Conservation (phyloP, 2,797 vertebrate species). For the Apogon hyalosoma region DNA sequence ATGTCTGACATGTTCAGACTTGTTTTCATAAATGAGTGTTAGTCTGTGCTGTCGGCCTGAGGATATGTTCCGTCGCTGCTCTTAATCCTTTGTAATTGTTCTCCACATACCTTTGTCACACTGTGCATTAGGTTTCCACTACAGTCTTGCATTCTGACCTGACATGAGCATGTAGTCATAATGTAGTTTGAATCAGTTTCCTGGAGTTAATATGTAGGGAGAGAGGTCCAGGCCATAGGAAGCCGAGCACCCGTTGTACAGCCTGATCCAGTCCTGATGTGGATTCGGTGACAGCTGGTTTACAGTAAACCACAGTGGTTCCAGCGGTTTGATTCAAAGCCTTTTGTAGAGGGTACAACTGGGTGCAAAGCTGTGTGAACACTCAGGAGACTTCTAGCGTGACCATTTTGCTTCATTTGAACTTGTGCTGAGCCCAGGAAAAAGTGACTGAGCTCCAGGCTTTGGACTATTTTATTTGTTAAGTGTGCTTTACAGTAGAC, state of each 20-base stretch:
- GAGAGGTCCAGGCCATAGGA: slow-evolving; percentile 10
- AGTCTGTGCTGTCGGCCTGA: slow-evolving; percentile 37
- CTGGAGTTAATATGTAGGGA: slow-evolving; percentile 9
- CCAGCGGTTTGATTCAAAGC: slow-evolving; percentile 35
- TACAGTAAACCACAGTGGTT: slow-evolving; percentile 38
- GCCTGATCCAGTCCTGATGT: slow-evolving; percentile 34
- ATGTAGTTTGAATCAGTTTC: slow-evolving; percentile 25
- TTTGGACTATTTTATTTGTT: slow-evolving; percentile 25
- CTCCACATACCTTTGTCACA: slow-evolving; percentile 29
- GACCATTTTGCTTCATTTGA: slow-evolving; percentile 23
- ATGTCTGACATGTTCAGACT: slow-evolving; percentile 9
- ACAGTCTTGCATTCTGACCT: slow-evolving; percentile 16
- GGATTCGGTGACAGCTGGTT: slow-evolving; percentile 39
- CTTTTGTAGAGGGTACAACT: slow-evolving; percentile 16
- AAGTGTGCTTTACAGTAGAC: slow-evolving; percentile 14
- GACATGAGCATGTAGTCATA: slow-evolving; percentile 18
- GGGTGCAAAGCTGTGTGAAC: slow-evolving; percentile 22
- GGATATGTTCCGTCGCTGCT: slow-evolving; percentile 36
- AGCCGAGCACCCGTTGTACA: slow-evolving; percentile 18
- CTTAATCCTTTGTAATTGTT: slow-evolving; percentile 50
- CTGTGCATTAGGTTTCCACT: slow-evolving; percentile 15
- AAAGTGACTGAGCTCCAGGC: slow-evolving; percentile 28
- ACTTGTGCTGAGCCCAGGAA: slow-evolving; percentile 24
- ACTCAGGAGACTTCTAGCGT: slow-evolving; percentile 25
- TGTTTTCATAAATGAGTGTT: slow-evolving; percentile 29